Base-by-base conservation (phyloP, 1,140 invertebrate genomes). In the Lepidostoma basale region DNA sequence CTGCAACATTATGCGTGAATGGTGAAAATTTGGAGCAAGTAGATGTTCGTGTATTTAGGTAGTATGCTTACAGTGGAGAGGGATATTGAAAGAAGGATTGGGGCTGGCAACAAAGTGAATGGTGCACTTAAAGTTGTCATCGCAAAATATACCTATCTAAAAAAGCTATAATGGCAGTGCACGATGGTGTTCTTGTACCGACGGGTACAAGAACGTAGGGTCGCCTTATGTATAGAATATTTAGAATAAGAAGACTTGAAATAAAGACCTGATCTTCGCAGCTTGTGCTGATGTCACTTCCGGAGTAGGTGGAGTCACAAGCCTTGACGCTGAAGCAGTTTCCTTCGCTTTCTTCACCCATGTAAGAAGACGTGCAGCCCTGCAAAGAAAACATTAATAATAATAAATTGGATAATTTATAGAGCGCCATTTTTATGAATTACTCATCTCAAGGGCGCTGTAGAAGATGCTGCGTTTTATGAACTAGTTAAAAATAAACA, bases 241-340 rank as follows among this genome's bases (percentile, higher is more conserved):
- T n/a, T 36, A 2, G 5, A 36, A 36, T 12, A 36, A n/a, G 10
- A 1, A 36, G 14, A n/a, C 33, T 6, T 36, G 1, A 36, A 36
- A 16, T 18, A 3, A 16, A 45, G 18, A 73, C 71, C 52, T 73
- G 71, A 49, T 73, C 71, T 40, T 33, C 64, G 25, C 71, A 73
- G 16, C 71, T 73, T 30, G 67, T 73, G n/a, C 66, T 69, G 39
- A 73, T 73, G 42, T 73, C 71, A 23, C 71, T 73, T 23, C 71
- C 71, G 0, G 67, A 69, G 36, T 67, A 73, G 62, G 67, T 73
- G 49, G 52, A 73, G 59, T 73, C 71, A 26, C 67, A 73, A 49
- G 69, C 71, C 12, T 73, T 73, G 33, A 66, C 62, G 33, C 71
- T 73, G 30, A 73, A 73, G 47, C 71, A 73, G 42, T 73, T 73